A percentile compares a stretch with the other conserved stretches of the same genome.
These are phyloP conservation scores for Pocillopora damicornis DNA, from an alignment of 64 coral and sea anemone genomes.

Conservation along the genomic window DNA sequence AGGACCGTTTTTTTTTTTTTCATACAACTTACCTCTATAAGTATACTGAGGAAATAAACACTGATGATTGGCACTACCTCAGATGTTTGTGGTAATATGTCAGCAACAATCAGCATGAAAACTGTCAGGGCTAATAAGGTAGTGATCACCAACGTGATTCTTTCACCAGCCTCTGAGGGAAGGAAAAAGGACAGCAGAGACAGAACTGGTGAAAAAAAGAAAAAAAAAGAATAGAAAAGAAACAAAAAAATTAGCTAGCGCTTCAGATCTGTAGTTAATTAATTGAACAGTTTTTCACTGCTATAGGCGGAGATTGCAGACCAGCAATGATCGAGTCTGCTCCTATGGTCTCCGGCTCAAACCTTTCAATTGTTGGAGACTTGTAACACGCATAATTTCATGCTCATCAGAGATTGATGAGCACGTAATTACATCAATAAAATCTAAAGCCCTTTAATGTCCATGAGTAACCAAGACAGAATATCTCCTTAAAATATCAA, in stretches of 20 bases:
- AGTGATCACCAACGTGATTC: constrained; percentile 89
- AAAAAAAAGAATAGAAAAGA: background rate
- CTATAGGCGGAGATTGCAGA: too few species aligned
- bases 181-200: constrained; percentile 87
- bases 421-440: too few species aligned
- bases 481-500: too few species aligned
- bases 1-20: background rate
- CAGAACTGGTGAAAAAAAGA: constrained; percentile 36
- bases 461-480: too few species aligned
- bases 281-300: too few species aligned
- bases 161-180: constrained; percentile 87
- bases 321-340: too few species aligned
- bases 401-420: too few species aligned
- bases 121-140: constrained; percentile 88
- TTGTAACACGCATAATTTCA: too few species aligned
- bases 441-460: too few species aligned
- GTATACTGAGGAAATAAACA: constrained; percentile 73
- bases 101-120: constrained; percentile 88
- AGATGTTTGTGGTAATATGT: constrained; percentile 89
- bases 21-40: constrained; percentile 52
- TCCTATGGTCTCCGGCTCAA: too few species aligned
- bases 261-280: too few species aligned
- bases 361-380: too few species aligned
- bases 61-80: constrained; percentile 89
- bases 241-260: background rate